Base-by-base conservation (phyloP, 1,140 invertebrate genomes). In the Euura saliciscinereae region DNA sequence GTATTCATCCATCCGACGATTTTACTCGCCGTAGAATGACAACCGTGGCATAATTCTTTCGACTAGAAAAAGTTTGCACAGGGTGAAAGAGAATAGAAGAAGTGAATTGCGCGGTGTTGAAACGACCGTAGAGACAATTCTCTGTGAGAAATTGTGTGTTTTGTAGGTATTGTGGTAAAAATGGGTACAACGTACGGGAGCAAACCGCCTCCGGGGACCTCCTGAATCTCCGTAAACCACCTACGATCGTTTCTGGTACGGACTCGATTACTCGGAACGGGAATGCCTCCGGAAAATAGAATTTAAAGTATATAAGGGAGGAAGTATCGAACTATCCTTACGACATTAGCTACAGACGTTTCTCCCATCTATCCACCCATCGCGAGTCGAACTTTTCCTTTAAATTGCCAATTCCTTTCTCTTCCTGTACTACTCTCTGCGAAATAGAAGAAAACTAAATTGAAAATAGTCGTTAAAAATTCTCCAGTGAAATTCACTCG, bases 331-430 rank as follows among this genome's bases (percentile, higher is more conserved):
- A 59, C 51, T 59, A 46, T 8, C 45, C 46, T 42, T 7, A 69
- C 69, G 10, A 76, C 72, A 72, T 77, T 75, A 77, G 72, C 75
- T 74, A 71, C 75, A 64, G 69, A 72, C 44, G 66, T 73, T 69
- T 64, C 70, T 45, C 65, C 68, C 44, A 43, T 8, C 45, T 28
- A 43, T 70, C 44, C 42, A 45, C 43, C 43, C 10, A 68, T 68
- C 11, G 28, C 64, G 68, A 66, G 46, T 65, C 1, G 66, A 70
- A 28, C 64, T 66, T 69, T 75, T 51, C 71, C 68, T 42, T 69
- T 67, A 73, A 74, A 74, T 78, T 72, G 72, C 44, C 59, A 71
- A 76, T 76, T 76, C 70, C 67, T 69, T 28, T 42, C 67, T 44
- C 8, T 66, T 43, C 44, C 68, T 28, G 28, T 28, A 28, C 28